Conservation (phyloP, 2,113 vertebrate species). For the Pampusana beccarii region DNA sequence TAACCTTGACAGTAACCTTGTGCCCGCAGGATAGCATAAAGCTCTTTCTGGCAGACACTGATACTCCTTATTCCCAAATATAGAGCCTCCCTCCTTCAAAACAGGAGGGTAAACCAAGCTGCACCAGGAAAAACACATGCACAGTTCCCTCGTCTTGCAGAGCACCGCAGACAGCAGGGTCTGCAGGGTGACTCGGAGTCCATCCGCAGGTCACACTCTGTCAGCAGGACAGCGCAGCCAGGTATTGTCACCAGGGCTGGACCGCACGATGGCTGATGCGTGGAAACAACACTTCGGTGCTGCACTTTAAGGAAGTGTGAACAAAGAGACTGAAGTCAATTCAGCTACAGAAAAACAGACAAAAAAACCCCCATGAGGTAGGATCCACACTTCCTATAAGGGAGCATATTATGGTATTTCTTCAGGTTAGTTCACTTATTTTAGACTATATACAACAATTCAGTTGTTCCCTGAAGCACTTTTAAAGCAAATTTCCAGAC, state of each 20-base stretch:
- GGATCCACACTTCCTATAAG: background rate
- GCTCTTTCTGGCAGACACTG: background rate
- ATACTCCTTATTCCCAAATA: background rate
- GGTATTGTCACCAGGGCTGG: background rate
- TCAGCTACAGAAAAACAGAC: background rate
- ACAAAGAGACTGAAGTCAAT: background rate
- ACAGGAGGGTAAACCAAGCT: background rate
- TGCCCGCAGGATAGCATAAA: background rate
- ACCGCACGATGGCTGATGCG: background rate
- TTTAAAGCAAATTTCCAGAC: background rate
- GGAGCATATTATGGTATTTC: background rate
- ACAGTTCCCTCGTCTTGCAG: background rate
- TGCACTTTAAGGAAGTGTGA: background rate
- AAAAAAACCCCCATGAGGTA: background rate
- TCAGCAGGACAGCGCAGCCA: background rate
- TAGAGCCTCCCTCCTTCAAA: background rate
- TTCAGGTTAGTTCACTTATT: background rate
- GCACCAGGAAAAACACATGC: background rate
- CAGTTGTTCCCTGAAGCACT: background rate
- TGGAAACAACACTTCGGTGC: background rate
- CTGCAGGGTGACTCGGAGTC: background rate
- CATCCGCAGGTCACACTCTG: rapidly evolving
- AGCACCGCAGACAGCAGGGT: background rate
- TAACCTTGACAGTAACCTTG: background rate
- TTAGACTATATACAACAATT: background rate